Evolutionary conservation across 1,140 invertebrate species (phyloP).

Genomic region (Uloborus diversus): DNA sequence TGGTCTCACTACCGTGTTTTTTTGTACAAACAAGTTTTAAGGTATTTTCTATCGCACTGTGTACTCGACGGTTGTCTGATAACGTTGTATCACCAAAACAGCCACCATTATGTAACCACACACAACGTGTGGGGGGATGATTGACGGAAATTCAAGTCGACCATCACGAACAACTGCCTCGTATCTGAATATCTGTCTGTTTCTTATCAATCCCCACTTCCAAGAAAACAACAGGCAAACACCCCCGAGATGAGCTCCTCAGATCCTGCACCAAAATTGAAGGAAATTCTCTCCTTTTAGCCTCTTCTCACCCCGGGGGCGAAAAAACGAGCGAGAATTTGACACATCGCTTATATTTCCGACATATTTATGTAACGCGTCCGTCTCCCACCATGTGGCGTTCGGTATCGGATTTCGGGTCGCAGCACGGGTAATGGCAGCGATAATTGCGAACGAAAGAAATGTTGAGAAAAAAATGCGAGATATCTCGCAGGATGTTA

Average conservation of each 20-base stretch:
- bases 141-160: neutral
- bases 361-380: conserved; percentile 35
- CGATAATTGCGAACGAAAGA: conserved; percentile 32
- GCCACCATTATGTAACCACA: too few species aligned
- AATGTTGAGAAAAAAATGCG: neutral
- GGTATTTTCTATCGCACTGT: too few species aligned
- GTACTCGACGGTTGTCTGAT: too few species aligned
- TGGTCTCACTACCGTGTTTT: too few species aligned
- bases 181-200: neutral
- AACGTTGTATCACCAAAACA: too few species aligned
- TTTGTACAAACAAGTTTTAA: too few species aligned
- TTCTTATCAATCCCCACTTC: neutral
- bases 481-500: neutral
- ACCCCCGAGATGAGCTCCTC: too few species aligned
- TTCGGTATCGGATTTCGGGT: conserved; percentile 6
- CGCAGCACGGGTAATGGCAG: neutral
- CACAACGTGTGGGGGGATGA: too few species aligned
- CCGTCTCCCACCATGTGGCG: conserved; percentile 20
- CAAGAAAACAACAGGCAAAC: neutral
- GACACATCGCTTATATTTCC: conserved; percentile 26
- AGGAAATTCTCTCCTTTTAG: neutral
- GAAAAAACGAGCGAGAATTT: conserved; percentile 10
- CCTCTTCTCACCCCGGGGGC: neutral
- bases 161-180: neutral
- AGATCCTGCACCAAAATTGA: too few species aligned